Percentiles rank a stretch among this genome's conserved stretches.
Evolutionary conservation across 2,113 vertebrate genomes (phyloP).

Genomic region (Proteles cristata): DNA sequence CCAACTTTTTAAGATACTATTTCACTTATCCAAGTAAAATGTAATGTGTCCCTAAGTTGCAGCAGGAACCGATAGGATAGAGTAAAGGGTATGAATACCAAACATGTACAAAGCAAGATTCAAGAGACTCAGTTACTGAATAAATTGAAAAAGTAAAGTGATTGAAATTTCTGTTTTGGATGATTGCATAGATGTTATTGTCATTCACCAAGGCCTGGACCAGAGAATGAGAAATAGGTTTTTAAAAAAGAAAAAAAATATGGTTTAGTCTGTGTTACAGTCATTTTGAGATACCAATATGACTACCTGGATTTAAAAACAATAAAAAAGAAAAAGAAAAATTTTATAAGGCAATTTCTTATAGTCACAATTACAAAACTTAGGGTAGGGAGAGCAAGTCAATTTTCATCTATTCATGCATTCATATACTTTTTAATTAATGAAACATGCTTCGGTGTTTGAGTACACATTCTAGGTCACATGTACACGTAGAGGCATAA

Average conservation of each 20-base stretch:
- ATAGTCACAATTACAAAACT: neutral
- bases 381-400: neutral
- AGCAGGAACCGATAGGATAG: neutral
- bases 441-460: neutral
- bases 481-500: neutral
- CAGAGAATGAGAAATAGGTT: neutral
- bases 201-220: neutral
- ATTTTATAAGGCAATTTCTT: neutral
- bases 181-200: neutral
- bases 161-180: neutral
- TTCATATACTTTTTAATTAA: neutral
- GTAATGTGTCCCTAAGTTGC: neutral
- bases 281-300: neutral
- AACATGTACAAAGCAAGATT: neutral
- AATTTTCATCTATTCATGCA: neutral
- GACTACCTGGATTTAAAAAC: neutral
- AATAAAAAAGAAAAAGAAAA: no score
- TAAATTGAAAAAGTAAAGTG: neutral
- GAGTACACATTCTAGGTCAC: accelerated
- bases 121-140: neutral
- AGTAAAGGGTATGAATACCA: neutral
- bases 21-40: neutral
- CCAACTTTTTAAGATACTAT: neutral
- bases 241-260: neutral
- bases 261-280: neutral